Conservation (phyloP, 1,140 invertebrate species). For the Linepithema humile region DNA sequence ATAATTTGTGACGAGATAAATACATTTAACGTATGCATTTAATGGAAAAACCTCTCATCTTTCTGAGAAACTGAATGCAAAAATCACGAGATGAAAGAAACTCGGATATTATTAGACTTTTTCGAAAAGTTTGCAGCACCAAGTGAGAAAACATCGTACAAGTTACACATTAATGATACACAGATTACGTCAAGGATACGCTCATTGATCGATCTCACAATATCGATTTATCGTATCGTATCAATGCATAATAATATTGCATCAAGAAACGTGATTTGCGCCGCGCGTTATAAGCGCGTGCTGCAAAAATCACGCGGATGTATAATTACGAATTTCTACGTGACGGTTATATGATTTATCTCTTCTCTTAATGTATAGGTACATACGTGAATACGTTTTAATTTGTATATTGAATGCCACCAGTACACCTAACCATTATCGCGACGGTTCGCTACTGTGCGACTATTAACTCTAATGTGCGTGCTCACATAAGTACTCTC, state of each 20-base stretch:
- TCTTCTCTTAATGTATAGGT: constrained; percentile 24
- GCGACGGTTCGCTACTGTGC: constrained; percentile 13
- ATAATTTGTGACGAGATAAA: constrained; percentile 42
- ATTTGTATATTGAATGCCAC: constrained; percentile 36
- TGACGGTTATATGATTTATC: constrained; percentile 42
- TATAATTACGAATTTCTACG: constrained; percentile 28
- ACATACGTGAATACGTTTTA: constrained; percentile 31
- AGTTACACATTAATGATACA: background rate
- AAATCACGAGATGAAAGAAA: constrained; percentile 19
- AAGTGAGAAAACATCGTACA: constrained; percentile 7
- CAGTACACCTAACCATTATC: constrained; percentile 25
- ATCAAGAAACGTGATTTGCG: constrained; percentile 3
- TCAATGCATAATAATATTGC: background rate
- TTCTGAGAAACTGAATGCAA: constrained; percentile 48
- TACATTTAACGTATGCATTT: background rate
- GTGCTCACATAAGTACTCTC: constrained; percentile 38
- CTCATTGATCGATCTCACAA: background rate
- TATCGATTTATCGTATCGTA: background rate
- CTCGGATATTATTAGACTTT: background rate
- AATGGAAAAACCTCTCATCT: constrained; percentile 15
- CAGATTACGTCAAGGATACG: background rate
- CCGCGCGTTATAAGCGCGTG: background rate
- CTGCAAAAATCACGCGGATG: constrained; percentile 29
- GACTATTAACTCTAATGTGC: constrained; percentile 40
- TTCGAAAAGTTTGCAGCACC: background rate